Percentiles rank a stretch among this genome's conserved stretches.
Conservation (phyloP, 2,113 vertebrate species). For the Penelope pileata region DNA sequence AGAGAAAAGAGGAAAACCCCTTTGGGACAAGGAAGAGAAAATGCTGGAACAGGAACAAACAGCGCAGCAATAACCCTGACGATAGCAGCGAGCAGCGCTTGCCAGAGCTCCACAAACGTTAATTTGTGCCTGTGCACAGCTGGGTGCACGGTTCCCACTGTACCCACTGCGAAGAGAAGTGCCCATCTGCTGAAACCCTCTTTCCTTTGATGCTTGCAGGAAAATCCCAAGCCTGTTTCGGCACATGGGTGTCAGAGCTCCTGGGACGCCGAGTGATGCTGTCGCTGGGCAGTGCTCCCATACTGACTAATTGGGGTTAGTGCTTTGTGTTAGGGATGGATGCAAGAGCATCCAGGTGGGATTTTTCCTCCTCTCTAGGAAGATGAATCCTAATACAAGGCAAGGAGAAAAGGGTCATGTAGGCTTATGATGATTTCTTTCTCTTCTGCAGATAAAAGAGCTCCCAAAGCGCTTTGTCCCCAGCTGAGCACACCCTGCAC, state of each 20-base stretch:
- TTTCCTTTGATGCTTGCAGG: neutral
- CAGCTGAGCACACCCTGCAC: neutral
- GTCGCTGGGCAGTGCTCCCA: neutral
- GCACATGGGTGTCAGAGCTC: no score
- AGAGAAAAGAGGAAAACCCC: constrained; percentile 43
- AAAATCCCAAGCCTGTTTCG: neutral
- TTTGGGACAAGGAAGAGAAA: constrained; percentile 47
- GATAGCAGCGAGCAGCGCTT: constrained; percentile 51
- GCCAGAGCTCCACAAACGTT: constrained; percentile 63
- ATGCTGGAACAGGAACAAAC: constrained; percentile 55
- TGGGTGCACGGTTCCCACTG: constrained; percentile 13
- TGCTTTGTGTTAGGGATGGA: no score
- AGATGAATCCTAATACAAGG: neutral
- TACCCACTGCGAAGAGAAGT: neutral
- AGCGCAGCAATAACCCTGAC: constrained; percentile 60
- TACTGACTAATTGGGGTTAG: neutral
- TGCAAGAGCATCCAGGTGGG: no score
- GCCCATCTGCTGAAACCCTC: constrained; percentile 52
- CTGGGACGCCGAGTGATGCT: no score
- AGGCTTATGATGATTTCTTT: neutral
- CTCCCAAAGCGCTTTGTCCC: neutral
- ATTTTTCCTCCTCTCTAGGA: neutral
- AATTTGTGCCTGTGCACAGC: constrained; percentile 58
- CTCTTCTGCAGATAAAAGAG: neutral
- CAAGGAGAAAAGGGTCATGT: neutral